Evolutionary conservation across 2,113 vertebrate genomes (phyloP).

Genomic region (Neopipo cinnamomea): DNA sequence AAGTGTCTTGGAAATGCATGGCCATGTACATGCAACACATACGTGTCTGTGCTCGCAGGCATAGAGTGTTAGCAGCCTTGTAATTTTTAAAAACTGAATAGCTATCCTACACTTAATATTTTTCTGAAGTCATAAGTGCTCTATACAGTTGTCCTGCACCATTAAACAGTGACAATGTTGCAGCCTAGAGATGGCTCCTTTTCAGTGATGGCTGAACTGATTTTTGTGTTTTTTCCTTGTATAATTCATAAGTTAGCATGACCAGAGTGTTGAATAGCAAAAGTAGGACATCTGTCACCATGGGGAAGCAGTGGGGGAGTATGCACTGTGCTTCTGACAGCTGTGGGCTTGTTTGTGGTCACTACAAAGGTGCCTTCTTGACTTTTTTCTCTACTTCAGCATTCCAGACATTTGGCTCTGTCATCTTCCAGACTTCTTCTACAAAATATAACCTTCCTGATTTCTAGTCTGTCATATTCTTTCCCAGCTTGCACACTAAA

Average conservation of each 20-base stretch:
- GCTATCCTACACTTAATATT: not conserved
- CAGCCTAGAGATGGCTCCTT: conserved; percentile 50
- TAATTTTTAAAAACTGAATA: not conserved
- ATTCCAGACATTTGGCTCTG: not conserved
- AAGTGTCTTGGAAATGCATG: not conserved
- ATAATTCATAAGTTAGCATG: conserved; percentile 63
- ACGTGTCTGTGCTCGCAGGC: not conserved
- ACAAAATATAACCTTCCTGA: not conserved
- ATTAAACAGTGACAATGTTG: not conserved
- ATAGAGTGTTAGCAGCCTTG: not conserved
- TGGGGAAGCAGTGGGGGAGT: conserved; percentile 29
- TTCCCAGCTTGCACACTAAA: not conserved
- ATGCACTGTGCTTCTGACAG: not conserved
- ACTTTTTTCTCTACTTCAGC: not conserved
- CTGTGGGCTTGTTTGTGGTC: conserved; percentile 28
- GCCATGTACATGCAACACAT: not conserved
- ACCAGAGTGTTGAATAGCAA: conserved; percentile 34
- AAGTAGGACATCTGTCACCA: conserved; percentile 69
- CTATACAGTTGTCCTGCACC: not conserved
- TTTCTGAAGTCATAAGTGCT: not conserved
- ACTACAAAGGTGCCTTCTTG: conserved; percentile 29
- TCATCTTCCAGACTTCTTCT: not conserved
- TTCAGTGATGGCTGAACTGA: conserved; percentile 28
- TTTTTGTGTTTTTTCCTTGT: conserved; percentile 37
- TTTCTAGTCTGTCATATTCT: not conserved